These are phyloP conservation scores for Toxotes chatareus DNA, from an alignment of 2,113 vertebrate species.

Conservation along the genomic window DNA sequence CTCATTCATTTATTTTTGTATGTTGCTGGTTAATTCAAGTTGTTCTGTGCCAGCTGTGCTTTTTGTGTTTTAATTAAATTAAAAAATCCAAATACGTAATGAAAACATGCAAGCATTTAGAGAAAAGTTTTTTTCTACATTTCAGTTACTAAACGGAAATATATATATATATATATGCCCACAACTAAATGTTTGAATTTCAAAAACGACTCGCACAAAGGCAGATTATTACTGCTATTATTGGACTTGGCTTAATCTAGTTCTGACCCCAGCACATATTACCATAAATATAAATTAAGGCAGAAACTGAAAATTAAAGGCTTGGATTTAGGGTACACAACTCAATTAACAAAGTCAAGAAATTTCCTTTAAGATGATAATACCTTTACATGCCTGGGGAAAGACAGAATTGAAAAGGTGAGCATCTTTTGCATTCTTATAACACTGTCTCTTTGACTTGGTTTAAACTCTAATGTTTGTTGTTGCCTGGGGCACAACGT, in stretches of 20 bases:
- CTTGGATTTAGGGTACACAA: background rate
- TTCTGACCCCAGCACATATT: background rate
- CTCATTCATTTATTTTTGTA: background rate
- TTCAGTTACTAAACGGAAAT: background rate
- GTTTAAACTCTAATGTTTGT: slow-evolving; percentile 30
- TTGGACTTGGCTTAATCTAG: background rate
- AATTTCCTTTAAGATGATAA: slow-evolving; percentile 9
- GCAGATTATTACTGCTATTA: background rate
- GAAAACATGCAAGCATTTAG: no score
- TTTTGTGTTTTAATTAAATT: background rate
- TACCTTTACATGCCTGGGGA: background rate
- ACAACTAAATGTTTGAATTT: background rate
- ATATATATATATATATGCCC: no score
- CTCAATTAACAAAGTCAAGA: slow-evolving; percentile 12
- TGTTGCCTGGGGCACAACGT: slow-evolving; percentile 26
- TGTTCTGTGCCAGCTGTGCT: background rate
- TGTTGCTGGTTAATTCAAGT: background rate
- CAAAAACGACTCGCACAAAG: background rate
- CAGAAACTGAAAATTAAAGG: background rate
- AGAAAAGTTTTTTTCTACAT: background rate
- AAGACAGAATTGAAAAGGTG: slow-evolving; percentile 31
- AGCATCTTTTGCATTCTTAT: slow-evolving; percentile 37
- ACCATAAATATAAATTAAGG: slow-evolving; percentile 1
- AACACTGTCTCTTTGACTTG: slow-evolving; percentile 2
- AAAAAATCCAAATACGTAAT: background rate